Percentiles rank a stretch among this genome's conserved stretches.
Conservation (phyloP, 2,797 vertebrate species). For the Odontamblyopus lacepedii region DNA sequence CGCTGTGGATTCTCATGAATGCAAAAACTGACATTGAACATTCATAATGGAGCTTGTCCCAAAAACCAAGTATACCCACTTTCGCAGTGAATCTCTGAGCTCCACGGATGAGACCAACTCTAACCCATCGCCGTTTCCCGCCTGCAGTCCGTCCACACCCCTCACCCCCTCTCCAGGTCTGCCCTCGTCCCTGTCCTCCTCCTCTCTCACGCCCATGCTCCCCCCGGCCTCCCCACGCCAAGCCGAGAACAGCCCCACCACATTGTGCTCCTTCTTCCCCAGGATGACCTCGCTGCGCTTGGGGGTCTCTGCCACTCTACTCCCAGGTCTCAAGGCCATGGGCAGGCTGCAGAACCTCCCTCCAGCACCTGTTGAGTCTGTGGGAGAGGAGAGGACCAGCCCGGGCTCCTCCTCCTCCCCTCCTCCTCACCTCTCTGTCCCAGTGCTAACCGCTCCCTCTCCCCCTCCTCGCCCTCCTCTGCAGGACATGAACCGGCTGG, state of each 20-base stretch:
- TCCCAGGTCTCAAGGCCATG: slow-evolving; percentile 76
- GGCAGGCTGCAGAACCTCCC: slow-evolving; percentile 55
- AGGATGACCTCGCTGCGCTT: slow-evolving; percentile 91
- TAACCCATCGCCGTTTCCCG: slow-evolving; percentile 74
- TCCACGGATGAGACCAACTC: slow-evolving; percentile 83
- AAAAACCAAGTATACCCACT: slow-evolving; percentile 93
- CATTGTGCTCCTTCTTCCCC: slow-evolving; percentile 96
- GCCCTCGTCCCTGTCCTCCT: slow-evolving; percentile 80
- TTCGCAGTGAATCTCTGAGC: slow-evolving; percentile 91
- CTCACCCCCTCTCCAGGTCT: slow-evolving; percentile 70
- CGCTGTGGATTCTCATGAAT: slow-evolving; percentile 49
- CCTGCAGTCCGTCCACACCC: slow-evolving; percentile 70
- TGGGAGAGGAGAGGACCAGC: slow-evolving; percentile 60
- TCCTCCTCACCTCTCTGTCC: slow-evolving; percentile 53
- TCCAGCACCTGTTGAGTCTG: slow-evolving; percentile 57
- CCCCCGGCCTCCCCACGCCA: slow-evolving; percentile 75
- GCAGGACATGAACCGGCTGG: slow-evolving; percentile 99
- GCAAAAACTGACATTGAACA: slow-evolving; percentile 52
- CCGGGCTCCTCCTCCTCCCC: slow-evolving; percentile 63
- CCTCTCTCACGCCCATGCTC: slow-evolving; percentile 83
- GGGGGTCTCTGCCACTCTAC: slow-evolving; percentile 83
- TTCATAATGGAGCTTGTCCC: slow-evolving; percentile 89
- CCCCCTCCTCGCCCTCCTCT: slow-evolving; percentile 82
- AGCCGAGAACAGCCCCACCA: slow-evolving; percentile 90
- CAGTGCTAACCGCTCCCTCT: slow-evolving; percentile 79